These are phyloP conservation scores for Diadumene lineata DNA, from an alignment of 92 coral and sea anemone species.

Conservation along the genomic window DNA sequence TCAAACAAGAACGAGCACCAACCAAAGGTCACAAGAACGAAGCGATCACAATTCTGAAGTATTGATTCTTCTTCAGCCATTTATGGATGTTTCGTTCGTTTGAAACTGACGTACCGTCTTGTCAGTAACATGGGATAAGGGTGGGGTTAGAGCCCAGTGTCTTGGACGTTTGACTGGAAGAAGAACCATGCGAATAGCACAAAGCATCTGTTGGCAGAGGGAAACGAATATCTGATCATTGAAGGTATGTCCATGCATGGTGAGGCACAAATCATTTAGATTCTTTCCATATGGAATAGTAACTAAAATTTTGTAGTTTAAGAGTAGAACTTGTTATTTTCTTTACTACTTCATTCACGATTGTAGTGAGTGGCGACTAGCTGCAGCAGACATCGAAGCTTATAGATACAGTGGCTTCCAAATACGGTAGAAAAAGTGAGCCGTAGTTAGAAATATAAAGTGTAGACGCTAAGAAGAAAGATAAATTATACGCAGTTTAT, in stretches of 20 bases:
- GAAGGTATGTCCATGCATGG: neutral
- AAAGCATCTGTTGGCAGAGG: neutral
- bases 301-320: no score
- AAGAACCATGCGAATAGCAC: neutral
- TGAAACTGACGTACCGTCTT: neutral
- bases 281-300: no score
- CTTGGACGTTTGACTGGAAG: neutral
- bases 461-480: no score
- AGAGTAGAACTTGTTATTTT: neutral
- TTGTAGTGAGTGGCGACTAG: neutral
- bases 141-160: slow-evolving; percentile 11
- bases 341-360: neutral
- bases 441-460: neutral
- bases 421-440: neutral
- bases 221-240: neutral
- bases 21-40: slow-evolving; percentile 1
- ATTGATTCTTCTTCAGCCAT: neutral
- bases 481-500: no score
- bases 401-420: neutral
- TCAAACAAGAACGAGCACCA: neutral
- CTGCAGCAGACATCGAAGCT: neutral
- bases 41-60: neutral
- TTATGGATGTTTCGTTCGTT: neutral
- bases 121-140: neutral
- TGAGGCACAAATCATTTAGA: no score